A percentile compares a stretch with the other conserved stretches of the same genome.
These are phyloP conservation scores for Limnodromus scolopaceus DNA, from an alignment of 2,797 vertebrate genomes.

Conservation along the genomic window DNA sequence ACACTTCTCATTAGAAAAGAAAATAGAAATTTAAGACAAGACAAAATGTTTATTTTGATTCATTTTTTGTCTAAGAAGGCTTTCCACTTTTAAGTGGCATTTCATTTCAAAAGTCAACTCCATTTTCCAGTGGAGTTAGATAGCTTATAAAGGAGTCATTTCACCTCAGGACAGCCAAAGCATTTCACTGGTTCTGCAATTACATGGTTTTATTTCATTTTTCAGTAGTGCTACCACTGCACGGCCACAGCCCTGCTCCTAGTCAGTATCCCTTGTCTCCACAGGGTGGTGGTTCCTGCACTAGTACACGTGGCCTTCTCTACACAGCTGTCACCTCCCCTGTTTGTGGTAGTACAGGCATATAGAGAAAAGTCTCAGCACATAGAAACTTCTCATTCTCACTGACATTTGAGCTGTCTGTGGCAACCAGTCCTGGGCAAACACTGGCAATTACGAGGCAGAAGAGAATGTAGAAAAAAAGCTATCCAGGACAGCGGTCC, in stretches of 20 bases:
- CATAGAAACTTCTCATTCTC: not conserved
- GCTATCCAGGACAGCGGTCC: not conserved
- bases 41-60: not conserved
- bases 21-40: not conserved
- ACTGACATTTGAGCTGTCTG: not conserved
- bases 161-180: not conserved
- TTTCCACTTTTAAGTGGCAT: not conserved
- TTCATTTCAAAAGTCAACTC: not conserved
- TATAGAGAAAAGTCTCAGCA: not conserved
- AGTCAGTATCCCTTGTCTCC: not conserved
- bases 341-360: not conserved
- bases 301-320: not conserved
- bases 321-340: not conserved
- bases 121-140: not conserved
- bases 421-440: not conserved
- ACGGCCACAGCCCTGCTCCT: not conserved
- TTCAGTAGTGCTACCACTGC: not conserved
- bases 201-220: not conserved
- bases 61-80: not conserved
- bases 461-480: not conserved
- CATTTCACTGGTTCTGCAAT: not conserved
- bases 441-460: not conserved
- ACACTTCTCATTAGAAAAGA: not conserved
- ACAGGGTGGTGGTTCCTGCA: not conserved
- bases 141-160: not conserved